These are phyloP conservation scores for Notoglanidium macrostoma DNA, from an alignment of 2,797 vertebrate genomes.

Conservation along the genomic window DNA sequence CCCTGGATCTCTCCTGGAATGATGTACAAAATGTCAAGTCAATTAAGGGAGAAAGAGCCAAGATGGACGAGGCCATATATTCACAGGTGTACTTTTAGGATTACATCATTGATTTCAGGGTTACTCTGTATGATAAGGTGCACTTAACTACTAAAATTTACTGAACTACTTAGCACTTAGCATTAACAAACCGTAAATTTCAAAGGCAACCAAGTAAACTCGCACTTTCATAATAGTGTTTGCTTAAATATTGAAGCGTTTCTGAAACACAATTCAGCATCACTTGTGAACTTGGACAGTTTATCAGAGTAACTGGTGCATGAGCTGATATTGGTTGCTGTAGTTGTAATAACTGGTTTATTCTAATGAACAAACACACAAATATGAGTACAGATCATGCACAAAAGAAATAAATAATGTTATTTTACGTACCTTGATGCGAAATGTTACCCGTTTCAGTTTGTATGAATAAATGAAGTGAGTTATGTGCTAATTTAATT, in stretches of 20 bases:
- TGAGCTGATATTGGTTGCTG: background rate
- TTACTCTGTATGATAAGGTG: background rate
- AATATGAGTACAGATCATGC: background rate
- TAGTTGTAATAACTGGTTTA: background rate
- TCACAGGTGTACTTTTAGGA: background rate
- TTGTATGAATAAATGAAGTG: background rate
- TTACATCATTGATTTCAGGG: background rate
- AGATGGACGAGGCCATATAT: background rate
- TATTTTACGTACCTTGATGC: background rate
- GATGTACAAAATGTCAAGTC: slow-evolving; percentile 35
- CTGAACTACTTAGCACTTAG: background rate
- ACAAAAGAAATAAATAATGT: background rate
- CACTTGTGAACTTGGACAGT: background rate
- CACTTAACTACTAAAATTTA: background rate
- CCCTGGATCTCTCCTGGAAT: slow-evolving; percentile 7
- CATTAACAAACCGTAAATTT: background rate
- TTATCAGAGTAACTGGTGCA: background rate
- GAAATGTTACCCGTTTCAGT: background rate
- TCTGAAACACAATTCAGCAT: background rate
- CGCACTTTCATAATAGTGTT: background rate
- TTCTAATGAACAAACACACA: background rate
- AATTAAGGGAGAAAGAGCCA: slow-evolving; percentile 21
- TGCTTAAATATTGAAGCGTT: background rate
- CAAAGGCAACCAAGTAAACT: background rate
- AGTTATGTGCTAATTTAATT: background rate